Base-by-base conservation (phyloP, 2,888 invertebrate species). In the Tetrapedia diversipes region DNA sequence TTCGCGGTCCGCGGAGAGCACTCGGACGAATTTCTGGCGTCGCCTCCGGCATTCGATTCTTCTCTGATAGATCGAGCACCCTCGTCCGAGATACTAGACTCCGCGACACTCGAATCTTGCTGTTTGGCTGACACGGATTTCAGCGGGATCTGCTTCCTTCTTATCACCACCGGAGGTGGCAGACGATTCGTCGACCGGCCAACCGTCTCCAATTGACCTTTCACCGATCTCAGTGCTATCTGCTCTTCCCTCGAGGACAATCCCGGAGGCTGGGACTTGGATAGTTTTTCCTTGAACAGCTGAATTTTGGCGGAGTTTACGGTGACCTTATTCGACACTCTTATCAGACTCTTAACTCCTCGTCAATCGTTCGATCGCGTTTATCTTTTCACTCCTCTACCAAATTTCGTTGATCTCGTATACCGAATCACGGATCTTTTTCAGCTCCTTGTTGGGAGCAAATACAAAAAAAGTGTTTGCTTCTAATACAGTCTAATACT, bases 101-200 rank as follows among this genome's bases (percentile, higher is more conserved):
- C 86, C 59, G 86, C 85, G 34, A 83, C 74, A 32, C 87, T 87
- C 61, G 85, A 87, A 49, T 83, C 83, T 68, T 80, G 87, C 70
- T 71, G 80, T 60, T 79, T 67, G 54, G 59, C 61, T 54, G 77
- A 60, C 61, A 37, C 57, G 8, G 82, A 22, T 61, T 75, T 79
- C 4, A 82, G 77, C 43, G 81, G 73, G 24, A 91, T 89, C 39
- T 87, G 88, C 70, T 91, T 91, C 37, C 91, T 85, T 27, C 90
- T 86, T 68, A 91, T 91, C 49, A 90, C 86, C 68, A 91, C 90
- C 61, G 91, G 91, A 27, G 91, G 91, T 60, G 91, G 91, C 51
- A 89, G 76, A 67, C 88, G 86, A 71, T 83, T 81, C 72, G 80
- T 79, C 66, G 82, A 67, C 59, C 85, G 75, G 34, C 53, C 64